These are phyloP conservation scores for Myanophis thanlyinensis DNA, from an alignment of 2,113 vertebrate species.

Conservation along the genomic window DNA sequence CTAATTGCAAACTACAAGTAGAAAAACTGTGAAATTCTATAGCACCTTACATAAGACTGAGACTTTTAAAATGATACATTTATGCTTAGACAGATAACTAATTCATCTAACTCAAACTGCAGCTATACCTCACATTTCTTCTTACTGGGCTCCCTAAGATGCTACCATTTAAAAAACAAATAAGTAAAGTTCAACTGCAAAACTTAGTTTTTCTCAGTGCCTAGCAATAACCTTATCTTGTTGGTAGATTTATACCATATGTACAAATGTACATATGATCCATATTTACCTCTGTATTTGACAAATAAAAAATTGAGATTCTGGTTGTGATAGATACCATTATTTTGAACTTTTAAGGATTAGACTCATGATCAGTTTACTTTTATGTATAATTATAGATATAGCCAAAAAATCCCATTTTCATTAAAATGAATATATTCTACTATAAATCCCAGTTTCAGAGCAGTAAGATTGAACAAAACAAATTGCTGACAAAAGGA, in stretches of 20 bases:
- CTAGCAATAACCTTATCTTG: not conserved
- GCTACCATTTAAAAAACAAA: not conserved
- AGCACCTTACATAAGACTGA: not conserved
- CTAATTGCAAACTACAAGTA: not conserved
- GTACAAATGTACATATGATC: not conserved
- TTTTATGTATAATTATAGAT: conserved; percentile 10
- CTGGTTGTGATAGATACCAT: not conserved
- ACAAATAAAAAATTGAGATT: not conserved
- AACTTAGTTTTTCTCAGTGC: not conserved
- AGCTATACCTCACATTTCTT: not conserved
- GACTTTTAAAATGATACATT: not conserved
- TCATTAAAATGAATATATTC: conserved; percentile 40
- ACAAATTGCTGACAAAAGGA: conserved; percentile 60
- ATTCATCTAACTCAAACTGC: not conserved
- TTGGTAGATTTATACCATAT: too few relatives aligned
- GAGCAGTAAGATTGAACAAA: conserved; percentile 44
- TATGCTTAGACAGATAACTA: not conserved
- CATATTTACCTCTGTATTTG: not conserved
- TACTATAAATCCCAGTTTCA: conserved; percentile 48
- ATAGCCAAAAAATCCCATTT: conserved; percentile 18
- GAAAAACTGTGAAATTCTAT: not conserved
- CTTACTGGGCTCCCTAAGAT: not conserved
- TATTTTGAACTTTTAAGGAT: not conserved
- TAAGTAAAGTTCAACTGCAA: not conserved
- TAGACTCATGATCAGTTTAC: not conserved